Evolutionary conservation across 2,888 invertebrate species (phyloP).

Genomic region (Cerastis leucographa): DNA sequence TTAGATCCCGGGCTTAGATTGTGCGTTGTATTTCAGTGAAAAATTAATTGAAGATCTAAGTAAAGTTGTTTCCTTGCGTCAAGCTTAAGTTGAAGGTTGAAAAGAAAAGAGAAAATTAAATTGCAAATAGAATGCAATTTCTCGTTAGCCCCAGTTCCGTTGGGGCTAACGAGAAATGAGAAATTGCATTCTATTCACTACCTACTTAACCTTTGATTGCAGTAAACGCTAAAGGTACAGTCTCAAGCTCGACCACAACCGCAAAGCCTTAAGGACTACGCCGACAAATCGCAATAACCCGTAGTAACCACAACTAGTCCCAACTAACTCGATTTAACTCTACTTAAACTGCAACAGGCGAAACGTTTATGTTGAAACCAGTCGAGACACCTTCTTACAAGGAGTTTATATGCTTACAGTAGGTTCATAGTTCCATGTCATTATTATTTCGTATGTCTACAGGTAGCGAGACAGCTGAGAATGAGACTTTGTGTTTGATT

Average conservation of each 20-base stretch:
- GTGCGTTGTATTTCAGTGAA: too few relatives aligned
- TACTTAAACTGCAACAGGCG: too few relatives aligned
- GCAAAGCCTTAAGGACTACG: neutral
- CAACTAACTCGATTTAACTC: too few relatives aligned
- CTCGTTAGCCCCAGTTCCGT: neutral
- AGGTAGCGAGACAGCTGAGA: too few relatives aligned
- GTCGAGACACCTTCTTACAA: too few relatives aligned
- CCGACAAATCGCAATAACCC: neutral
- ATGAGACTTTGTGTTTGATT: neutral
- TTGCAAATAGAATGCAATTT: neutral
- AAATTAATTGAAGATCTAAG: neutral
- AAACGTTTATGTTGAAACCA: neutral
- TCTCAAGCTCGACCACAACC: neutral
- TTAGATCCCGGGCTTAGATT: too few relatives aligned
- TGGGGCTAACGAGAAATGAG: too few relatives aligned
- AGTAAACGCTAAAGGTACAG: neutral
- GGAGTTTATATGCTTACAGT: too few relatives aligned
- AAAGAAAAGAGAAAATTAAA: neutral
- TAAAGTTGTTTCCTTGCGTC: neutral
- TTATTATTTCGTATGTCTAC: too few relatives aligned
- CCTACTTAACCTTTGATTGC: neutral
- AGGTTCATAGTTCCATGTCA: too few relatives aligned
- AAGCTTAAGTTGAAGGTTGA: neutral
- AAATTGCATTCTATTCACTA: too few relatives aligned
- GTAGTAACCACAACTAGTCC: too few relatives aligned